Evolutionary conservation across 2,797 vertebrate genomes (phyloP).

Genomic region (Pseudocheirus occidentalis): DNA sequence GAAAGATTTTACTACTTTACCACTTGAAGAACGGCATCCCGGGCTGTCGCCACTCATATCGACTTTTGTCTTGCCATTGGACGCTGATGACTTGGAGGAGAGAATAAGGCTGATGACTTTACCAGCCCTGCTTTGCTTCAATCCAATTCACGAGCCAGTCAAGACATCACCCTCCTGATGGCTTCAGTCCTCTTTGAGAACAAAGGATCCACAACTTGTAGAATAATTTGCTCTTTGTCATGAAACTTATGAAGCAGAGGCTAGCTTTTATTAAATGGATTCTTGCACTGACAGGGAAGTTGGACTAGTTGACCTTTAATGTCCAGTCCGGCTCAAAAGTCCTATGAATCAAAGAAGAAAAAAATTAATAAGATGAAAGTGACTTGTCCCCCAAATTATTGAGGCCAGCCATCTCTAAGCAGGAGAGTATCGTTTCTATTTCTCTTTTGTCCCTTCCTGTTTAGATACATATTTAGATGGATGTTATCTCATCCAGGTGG

Average conservation of each 20-base stretch:
- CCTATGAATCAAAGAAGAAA: not conserved
- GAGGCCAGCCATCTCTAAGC: not conserved
- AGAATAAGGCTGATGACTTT: not conserved
- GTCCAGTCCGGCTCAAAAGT: not conserved
- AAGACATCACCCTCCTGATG: not conserved
- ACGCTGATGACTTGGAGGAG: too few species aligned
- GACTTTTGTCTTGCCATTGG: too few species aligned
- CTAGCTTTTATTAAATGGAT: not conserved
- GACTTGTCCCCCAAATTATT: not conserved
- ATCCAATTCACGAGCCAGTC: not conserved
- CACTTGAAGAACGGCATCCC: not conserved
- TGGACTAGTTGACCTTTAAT: not conserved
- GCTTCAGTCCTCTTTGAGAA: not conserved
- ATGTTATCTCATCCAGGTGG: not conserved
- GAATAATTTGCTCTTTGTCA: not conserved
- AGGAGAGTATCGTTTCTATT: not conserved
- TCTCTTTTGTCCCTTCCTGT: not conserved
- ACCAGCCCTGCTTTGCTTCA: not conserved
- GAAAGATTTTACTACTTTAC: not conserved
- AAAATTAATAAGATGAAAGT: not conserved
- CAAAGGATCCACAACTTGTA: not conserved
- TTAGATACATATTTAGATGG: not conserved
- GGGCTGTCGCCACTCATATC: too few species aligned
- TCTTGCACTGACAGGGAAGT: not conserved
- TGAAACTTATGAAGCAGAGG: not conserved